Evolutionary conservation across 1,140 invertebrate genomes (phyloP), one percentile per base, ranked within the genome.

Genomic region (Hypsibius dujardini): DNA sequence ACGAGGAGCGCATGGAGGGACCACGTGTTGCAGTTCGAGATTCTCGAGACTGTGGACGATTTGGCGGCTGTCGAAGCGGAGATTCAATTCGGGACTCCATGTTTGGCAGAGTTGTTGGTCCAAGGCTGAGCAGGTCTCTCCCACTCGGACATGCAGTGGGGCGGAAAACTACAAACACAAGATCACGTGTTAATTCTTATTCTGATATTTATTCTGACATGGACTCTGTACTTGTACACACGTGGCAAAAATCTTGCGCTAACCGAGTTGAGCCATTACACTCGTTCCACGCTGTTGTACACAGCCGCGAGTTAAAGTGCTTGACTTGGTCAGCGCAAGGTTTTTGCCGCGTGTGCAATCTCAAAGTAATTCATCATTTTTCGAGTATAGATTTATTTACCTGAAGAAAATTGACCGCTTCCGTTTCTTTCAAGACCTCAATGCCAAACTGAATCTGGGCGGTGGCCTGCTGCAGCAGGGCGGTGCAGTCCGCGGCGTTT

Each of bases 391-490:
- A 42, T 69, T 69, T 47, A 75, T 74, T 75, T 75, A 86, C 87
- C 84, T 98, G 94, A 67, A 98, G 84, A 81, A 96, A 98, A 15
- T 92, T 90, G 46, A 90, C 86, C 76, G 91, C 88, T 80, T 98
- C 95, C 15, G 89, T 92, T 82, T 98, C 95, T 80, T 98, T 98
- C 1, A 98, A 82, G 1, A 95, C 92, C 80, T 98, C 95, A 76
- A 98, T 96, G 79, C 93, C 97, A 80, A 98, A 98, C 78, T 98
- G 95, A 71, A 98, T 85, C 1, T 97, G 82, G 7, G 90, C 91
- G 0, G 93, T 97, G 67, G 94, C 96, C 75, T 90, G 86, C 77
- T 95, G 88, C 2, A 98, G 82, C 76, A 90, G 86, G 46, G 83
- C 83, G 12, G 90, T 91, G 78, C 89, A 92, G 62, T 86, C 84